Conservation (phyloP, 2,888 invertebrate species). For the Barypeithes pellucidus region DNA sequence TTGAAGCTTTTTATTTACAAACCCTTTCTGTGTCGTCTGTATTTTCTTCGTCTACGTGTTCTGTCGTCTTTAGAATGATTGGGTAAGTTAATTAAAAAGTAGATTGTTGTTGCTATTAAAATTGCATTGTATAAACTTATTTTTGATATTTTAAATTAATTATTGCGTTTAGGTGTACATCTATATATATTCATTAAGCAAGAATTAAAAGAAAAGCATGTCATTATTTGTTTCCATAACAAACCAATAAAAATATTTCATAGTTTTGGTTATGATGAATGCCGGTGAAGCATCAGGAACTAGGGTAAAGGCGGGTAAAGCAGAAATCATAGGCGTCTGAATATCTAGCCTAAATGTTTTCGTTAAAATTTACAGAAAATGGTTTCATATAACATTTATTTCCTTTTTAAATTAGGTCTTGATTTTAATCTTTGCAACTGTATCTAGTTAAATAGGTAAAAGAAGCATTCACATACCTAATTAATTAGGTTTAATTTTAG, state of each 20-base stretch:
- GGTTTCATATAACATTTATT: too few species aligned
- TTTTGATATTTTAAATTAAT: constrained; percentile 6
- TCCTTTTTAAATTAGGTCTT: too few species aligned
- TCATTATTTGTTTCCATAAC: not conserved
- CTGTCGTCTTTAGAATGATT: constrained; percentile 61
- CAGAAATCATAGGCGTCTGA: too few species aligned
- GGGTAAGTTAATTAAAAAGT: constrained; percentile 60
- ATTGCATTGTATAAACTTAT: not conserved
- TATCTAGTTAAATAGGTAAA: too few species aligned
- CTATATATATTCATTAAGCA: not conserved
- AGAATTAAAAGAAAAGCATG: not conserved
- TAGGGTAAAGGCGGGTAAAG: too few species aligned
- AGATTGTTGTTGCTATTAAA: constrained; percentile 3
- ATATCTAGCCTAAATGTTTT: too few species aligned
- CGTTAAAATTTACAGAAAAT: too few species aligned
- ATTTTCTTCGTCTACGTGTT: constrained; percentile 50
- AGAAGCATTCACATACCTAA: too few species aligned
- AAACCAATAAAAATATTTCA: not conserved
- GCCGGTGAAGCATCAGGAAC: constrained; percentile 7
- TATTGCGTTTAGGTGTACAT: not conserved
- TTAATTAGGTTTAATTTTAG: too few species aligned
- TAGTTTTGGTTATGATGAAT: not conserved
- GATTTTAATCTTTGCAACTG: too few species aligned
- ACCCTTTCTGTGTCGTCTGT: constrained; percentile 57
- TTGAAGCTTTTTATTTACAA: constrained; percentile 56